Percentiles rank a stretch among this genome's conserved stretches.
phyloP scores from a whole-genome alignment of 2,888 invertebrate genomes.

The Allolobophora icterica region DNA sequence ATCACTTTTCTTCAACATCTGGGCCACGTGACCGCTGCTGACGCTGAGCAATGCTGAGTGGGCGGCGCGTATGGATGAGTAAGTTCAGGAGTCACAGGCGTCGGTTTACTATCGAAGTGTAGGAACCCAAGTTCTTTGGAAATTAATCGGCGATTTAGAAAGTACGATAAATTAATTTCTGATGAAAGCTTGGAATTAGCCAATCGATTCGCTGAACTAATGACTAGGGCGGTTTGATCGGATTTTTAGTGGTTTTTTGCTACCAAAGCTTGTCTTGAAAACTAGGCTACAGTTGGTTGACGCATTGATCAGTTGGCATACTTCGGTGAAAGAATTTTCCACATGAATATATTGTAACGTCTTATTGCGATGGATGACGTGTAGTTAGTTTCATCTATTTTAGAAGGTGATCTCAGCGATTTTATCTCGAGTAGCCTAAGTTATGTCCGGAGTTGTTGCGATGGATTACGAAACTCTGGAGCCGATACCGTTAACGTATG shows the following conservation, averaged over 20 bases:
- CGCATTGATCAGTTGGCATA: neutral
- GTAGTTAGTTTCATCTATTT: neutral
- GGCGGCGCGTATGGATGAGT: neutral
- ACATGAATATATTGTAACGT: neutral
- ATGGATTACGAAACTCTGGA: slow-evolving; percentile 12
- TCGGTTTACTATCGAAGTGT: neutral
- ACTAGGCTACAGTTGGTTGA: neutral
- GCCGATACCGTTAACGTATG: neutral
- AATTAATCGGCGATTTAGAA: neutral
- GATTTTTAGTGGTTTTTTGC: neutral
- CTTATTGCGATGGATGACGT: neutral
- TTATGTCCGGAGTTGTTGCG: neutral
- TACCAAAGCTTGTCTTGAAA: neutral
- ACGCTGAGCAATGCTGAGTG: neutral
- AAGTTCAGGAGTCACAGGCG: neutral
- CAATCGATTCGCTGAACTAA: neutral
- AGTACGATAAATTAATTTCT: neutral
- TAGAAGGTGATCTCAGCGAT: neutral
- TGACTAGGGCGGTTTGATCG: neutral
- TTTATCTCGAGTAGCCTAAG: neutral
- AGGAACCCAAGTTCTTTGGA: neutral
- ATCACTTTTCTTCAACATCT: neutral
- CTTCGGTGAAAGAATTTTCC: neutral
- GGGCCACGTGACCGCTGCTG: slow-evolving; percentile 3
- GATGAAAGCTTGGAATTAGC: neutral